Evolutionary conservation across 1,140 invertebrate species (phyloP).

Genomic region (Pentalonia nigronervosa): DNA sequence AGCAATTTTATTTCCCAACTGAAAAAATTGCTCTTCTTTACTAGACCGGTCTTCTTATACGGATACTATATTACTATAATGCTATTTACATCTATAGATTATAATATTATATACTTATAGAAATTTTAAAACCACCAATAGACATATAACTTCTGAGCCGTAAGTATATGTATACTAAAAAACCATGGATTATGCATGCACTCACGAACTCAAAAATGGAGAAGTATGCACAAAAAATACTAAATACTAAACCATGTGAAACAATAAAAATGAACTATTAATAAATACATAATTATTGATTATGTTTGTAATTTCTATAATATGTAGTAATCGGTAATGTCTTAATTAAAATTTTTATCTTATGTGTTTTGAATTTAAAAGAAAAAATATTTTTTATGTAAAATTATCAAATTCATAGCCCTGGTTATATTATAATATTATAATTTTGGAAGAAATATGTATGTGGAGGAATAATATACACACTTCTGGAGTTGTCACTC

Average conservation of each 20-base stretch:
- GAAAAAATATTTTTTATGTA: not conserved
- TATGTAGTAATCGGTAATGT: not conserved
- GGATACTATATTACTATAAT: not conserved
- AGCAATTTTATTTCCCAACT: not conserved
- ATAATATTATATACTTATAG: not conserved
- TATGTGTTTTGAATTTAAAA: too few relatives aligned
- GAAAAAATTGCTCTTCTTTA: not conserved
- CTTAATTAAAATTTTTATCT: not conserved
- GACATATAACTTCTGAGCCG: not conserved
- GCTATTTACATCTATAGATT: not conserved
- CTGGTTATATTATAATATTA: not conserved
- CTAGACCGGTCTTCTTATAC: not conserved
- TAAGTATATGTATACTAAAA: not conserved
- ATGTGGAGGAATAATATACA: not conserved
- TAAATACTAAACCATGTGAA: not conserved
- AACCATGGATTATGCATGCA: not conserved
- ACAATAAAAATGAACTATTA: not conserved
- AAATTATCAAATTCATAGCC: not conserved
- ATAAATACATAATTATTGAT: not conserved
- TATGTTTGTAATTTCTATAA: too few relatives aligned
- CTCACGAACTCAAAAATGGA: not conserved
- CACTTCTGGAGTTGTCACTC: constrained; percentile 5
- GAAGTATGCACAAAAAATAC: not conserved
- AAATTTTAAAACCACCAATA: not conserved
- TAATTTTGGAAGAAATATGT: not conserved